Conservation (phyloP, 2,113 vertebrate species). For the Hyperoodon ampullatus region DNA sequence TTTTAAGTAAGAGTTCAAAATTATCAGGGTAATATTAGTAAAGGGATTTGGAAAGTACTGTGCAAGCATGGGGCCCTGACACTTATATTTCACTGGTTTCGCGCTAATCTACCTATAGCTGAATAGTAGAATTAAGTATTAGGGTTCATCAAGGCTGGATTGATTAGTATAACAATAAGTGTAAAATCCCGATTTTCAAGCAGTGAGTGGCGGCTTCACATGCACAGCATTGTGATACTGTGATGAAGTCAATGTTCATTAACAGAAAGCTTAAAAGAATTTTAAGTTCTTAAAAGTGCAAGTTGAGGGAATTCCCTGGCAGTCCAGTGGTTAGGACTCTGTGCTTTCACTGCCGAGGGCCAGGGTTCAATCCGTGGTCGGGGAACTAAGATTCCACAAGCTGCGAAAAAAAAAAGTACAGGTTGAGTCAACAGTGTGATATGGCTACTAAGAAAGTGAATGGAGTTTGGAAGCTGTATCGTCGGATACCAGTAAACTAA, state of each 20-base stretch:
- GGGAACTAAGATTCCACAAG: neutral
- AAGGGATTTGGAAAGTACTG: neutral
- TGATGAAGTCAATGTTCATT: neutral
- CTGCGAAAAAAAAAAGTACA: neutral
- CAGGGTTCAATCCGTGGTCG: neutral
- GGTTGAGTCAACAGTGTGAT: neutral
- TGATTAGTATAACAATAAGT: neutral
- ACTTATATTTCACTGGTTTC: neutral
- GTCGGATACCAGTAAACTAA: neutral
- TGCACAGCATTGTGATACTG: neutral
- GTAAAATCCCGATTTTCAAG: conserved; percentile 11
- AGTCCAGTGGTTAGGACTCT: neutral
- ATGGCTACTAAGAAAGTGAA: neutral
- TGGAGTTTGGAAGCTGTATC: neutral
- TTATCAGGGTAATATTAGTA: neutral
- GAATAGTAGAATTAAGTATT: neutral
- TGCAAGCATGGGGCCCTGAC: neutral
- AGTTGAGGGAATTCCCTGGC: neutral
- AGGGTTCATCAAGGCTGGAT: neutral
- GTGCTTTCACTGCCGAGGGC: neutral
- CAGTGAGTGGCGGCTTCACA: neutral
- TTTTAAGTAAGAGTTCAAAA: neutral
- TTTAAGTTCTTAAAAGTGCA: conserved; percentile 10
- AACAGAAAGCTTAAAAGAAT: neutral
- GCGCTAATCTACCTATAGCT: neutral